A percentile compares a stretch with the other conserved stretches of the same genome.
Conservation (phyloP, 2,888 invertebrate species). For the Dermolepida albohirtum region DNA sequence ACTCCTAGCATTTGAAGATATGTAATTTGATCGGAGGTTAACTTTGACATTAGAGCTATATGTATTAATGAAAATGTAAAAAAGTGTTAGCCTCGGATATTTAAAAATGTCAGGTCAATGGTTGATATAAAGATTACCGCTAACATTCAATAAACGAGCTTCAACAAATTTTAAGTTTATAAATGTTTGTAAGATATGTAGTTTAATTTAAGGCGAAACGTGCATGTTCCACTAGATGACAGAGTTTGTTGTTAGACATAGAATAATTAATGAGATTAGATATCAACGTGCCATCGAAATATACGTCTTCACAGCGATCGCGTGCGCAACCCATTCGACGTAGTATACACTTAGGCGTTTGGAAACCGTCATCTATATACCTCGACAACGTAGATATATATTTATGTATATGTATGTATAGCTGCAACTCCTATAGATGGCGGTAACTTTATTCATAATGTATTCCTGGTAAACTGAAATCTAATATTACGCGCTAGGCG, state of each 20-base stretch:
- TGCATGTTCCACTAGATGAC: conserved; percentile 1
- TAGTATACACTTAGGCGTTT: background rate
- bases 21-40: too few species aligned
- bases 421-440: too few species aligned
- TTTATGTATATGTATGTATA: too few species aligned
- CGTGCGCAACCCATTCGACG: background rate
- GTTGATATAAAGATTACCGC: too few species aligned
- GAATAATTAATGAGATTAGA: conserved; percentile 18
- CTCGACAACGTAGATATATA: too few species aligned
- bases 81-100: too few species aligned
- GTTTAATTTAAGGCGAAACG: conserved; percentile 10
- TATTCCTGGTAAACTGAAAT: conserved; percentile 43
- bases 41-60: too few species aligned
- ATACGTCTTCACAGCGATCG: background rate
- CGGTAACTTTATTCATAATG: conserved; percentile 36
- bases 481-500: conserved; percentile 39
- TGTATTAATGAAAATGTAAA: too few species aligned
- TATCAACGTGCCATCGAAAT: conserved; percentile 14
- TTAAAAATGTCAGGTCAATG: too few species aligned
- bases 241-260: background rate
- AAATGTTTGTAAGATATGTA: background rate
- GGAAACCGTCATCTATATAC: background rate
- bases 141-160: too few species aligned
- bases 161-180: background rate
- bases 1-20: too few species aligned